phyloP scores from a whole-genome alignment of 37 sponge, comb jelly and placozoan genomes.

The Chondrilla cf. caribensis region DNA sequence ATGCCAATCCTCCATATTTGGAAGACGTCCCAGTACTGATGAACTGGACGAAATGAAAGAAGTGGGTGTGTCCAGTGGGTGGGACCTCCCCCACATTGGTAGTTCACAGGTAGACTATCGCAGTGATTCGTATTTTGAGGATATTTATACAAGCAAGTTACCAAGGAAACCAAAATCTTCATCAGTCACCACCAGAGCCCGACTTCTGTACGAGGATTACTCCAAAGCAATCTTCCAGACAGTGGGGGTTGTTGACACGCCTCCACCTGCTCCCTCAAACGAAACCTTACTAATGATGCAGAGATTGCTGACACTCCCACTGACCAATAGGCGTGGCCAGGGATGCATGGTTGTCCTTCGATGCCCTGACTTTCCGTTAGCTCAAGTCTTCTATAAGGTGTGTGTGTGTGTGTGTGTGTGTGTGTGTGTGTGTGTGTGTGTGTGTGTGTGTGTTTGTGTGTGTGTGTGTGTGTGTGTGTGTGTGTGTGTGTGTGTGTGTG shows the following conservation, averaged over 20 bases:
- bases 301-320: conserved; percentile 49
- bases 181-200: conserved; percentile 12
- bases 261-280: conserved; percentile 7
- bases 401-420: not conserved
- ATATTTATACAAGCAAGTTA: not conserved
- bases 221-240: conserved; percentile 24
- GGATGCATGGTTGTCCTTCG: conserved; percentile 74
- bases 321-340: conserved; percentile 43
- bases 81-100: not conserved
- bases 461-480: no score
- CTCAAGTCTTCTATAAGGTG: conserved; percentile 23
- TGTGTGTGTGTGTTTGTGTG: no score
- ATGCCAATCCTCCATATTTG: not conserved
- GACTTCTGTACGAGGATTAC: conserved; percentile 62
- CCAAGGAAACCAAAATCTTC: not conserved
- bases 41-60: not conserved
- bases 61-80: not conserved
- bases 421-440: no score
- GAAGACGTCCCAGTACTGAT: not conserved
- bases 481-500: no score
- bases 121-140: not conserved
- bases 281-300: conserved; percentile 60
- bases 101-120: not conserved
- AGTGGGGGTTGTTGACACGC: not conserved
- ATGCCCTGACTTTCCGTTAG: conserved; percentile 19